Evolutionary conservation across 1,140 invertebrate species (phyloP).

Genomic region (Drosophila mojavensis): DNA sequence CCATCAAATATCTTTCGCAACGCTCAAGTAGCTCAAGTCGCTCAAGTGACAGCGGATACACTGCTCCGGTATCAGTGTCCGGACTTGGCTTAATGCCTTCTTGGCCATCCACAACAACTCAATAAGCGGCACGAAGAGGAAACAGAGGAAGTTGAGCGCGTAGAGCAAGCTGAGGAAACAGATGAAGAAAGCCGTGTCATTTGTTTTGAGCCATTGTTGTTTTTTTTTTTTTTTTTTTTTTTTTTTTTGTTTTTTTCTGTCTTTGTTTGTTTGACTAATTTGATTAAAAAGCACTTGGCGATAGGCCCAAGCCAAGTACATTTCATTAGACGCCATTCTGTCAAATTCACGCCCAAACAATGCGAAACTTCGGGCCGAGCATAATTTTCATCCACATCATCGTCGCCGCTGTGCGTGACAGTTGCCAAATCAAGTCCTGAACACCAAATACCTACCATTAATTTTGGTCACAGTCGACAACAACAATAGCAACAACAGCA

Average conservation of each 20-base stretch:
- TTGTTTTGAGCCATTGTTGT: conserved; percentile 10
- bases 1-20: neutral
- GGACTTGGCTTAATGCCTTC: conserved; percentile 1
- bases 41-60: neutral
- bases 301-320: conserved; percentile 1
- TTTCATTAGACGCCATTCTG: conserved; percentile 29
- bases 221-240: conserved; percentile 4
- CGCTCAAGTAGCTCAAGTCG: neutral
- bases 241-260: neutral
- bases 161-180: too few species aligned
- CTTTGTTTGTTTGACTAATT: conserved; percentile 26
- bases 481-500: conserved; percentile 3
- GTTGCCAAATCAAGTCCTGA: conserved; percentile 42
- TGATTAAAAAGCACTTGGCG: conserved; percentile 37
- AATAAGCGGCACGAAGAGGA: neutral
- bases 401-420: conserved; percentile 11
- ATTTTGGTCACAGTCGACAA: conserved; percentile 25
- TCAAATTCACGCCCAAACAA: conserved; percentile 30
- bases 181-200: conserved; percentile 2
- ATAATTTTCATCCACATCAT: conserved; percentile 14
- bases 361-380: neutral
- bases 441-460: conserved; percentile 44
- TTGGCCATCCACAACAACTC: neutral
- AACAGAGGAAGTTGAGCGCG: too few species aligned
- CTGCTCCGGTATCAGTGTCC: neutral